Conservation (phyloP, 1,140 invertebrate species). For the Plodia interpunctella region DNA sequence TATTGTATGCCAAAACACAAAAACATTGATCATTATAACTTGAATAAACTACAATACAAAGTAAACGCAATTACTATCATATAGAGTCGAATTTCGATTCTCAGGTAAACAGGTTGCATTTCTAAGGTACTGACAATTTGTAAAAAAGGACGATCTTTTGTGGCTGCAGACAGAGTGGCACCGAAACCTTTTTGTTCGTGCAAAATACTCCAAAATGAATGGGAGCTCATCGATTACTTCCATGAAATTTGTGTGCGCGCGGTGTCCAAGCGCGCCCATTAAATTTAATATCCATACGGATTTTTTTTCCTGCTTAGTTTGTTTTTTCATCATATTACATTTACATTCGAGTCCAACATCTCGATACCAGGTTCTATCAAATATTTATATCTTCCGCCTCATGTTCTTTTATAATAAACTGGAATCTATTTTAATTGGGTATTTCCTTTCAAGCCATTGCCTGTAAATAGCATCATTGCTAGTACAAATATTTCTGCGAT, state of each 20-base stretch:
- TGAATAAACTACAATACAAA: conserved; percentile 28
- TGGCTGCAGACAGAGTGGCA: conserved; percentile 70
- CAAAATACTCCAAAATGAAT: conserved; percentile 46
- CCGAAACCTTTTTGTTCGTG: conserved; percentile 60
- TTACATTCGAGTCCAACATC: background rate
- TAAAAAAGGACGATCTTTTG: conserved; percentile 60
- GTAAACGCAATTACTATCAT: conserved; percentile 28
- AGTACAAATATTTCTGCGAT: background rate
- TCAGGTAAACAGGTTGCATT: conserved; percentile 45
- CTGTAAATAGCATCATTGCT: background rate
- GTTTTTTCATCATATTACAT: background rate
- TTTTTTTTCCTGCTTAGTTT: background rate
- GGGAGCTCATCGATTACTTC: conserved; percentile 50
- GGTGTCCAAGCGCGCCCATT: background rate
- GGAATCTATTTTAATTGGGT: background rate
- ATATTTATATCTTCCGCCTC: conserved; percentile 1
- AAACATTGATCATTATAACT: conserved; percentile 57
- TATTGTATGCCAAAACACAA: conserved; percentile 54
- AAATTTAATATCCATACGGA: conserved; percentile 6
- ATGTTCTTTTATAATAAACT: conserved; percentile 2
- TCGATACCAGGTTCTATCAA: background rate
- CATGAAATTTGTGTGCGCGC: conserved; percentile 28
- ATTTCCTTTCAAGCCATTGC: background rate
- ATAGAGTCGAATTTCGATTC: conserved; percentile 43
- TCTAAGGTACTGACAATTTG: conserved; percentile 54